These are phyloP conservation scores for Quadroppia sp. DNA, from an alignment of 2,888 invertebrate genomes.

Conservation along the genomic window DNA sequence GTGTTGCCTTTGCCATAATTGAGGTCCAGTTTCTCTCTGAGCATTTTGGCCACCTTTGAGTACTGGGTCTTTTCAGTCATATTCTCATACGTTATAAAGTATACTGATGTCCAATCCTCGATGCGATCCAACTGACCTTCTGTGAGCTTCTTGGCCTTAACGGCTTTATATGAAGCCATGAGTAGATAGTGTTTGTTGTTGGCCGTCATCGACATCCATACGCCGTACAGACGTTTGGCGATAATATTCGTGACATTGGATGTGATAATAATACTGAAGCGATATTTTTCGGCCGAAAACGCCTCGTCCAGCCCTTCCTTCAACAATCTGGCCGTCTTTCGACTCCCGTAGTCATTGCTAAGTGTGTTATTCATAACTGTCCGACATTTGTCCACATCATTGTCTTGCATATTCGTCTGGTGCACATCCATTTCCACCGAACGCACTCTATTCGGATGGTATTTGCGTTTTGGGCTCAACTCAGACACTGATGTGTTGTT, in stretches of 20 bases:
- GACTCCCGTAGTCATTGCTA: neutral
- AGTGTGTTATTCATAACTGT: neutral
- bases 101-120: constrained; percentile 9
- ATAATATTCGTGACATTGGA: neutral
- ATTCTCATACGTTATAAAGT: constrained; percentile 16
- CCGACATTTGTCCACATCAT: neutral
- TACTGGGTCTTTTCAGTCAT: neutral
- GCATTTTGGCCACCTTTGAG: neutral
- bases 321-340: neutral
- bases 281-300: neutral
- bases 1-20: constrained; percentile 24
- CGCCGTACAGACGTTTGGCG: neutral
- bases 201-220: neutral
- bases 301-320: neutral
- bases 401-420: neutral
- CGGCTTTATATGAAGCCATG: neutral
- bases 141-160: neutral
- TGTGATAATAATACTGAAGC: constrained; percentile 1
- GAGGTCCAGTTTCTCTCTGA: neutral
- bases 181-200: constrained; percentile 14
- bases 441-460: neutral
- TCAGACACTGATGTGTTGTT: too few species aligned
- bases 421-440: neutral
- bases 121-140: constrained; percentile 10
- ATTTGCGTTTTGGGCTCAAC: neutral